A percentile compares a stretch with the other conserved stretches of the same genome.
These are phyloP conservation scores for Smithornis capensis DNA, from an alignment of 2,113 vertebrate species.

Conservation along the genomic window DNA sequence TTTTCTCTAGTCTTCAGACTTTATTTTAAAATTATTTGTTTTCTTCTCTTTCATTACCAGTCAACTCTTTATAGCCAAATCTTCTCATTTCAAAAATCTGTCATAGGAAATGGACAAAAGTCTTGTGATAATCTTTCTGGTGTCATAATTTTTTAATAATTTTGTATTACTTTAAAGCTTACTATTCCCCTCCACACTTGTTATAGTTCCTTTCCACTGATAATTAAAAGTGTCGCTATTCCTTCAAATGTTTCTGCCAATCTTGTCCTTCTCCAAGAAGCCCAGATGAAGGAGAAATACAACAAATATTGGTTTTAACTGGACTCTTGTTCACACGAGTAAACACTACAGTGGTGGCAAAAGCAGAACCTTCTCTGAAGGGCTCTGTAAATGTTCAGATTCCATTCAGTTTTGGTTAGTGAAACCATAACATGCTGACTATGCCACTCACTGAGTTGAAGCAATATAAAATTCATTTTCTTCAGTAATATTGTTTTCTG, in stretches of 20 bases:
- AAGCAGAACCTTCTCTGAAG: background rate
- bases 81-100: background rate
- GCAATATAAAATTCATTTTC: background rate
- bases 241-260: background rate
- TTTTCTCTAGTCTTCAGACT: background rate
- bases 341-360: background rate
- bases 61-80: background rate
- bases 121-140: background rate
- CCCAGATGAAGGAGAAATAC: background rate
- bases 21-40: background rate
- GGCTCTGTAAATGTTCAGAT: background rate
- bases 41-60: background rate
- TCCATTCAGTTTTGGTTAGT: background rate
- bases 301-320: background rate
- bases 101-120: background rate
- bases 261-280: background rate
- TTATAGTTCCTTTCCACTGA: background rate
- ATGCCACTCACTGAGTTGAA: background rate
- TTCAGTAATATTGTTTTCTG: background rate
- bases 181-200: background rate
- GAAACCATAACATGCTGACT: background rate
- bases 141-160: rapidly evolving
- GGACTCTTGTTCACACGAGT: background rate
- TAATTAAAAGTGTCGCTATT: background rate
- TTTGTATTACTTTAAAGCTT: background rate